Evolutionary conservation across 1,140 invertebrate species (phyloP).

Genomic region (Thaumatotibia leucotreta): DNA sequence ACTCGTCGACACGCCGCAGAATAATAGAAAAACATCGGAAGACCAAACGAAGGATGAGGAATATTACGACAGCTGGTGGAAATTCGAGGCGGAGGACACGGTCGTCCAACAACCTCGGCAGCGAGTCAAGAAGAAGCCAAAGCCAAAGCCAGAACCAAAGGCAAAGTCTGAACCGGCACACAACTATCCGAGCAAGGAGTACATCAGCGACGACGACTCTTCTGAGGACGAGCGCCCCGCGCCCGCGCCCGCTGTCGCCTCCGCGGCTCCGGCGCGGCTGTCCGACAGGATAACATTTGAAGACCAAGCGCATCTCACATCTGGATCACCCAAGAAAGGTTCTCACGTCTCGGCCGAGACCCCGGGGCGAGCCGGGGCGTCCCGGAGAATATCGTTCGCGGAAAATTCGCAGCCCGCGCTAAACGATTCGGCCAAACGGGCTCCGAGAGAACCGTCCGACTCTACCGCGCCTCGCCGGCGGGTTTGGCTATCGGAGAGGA

Average conservation of each 20-base stretch:
- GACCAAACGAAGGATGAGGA: neutral
- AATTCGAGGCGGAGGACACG: constrained; percentile 6
- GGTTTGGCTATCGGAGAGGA: neutral
- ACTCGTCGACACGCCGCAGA: neutral
- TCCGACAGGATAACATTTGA: too few relatives aligned
- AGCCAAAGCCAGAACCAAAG: too few relatives aligned
- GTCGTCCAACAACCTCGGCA: too few relatives aligned
- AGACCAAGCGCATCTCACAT: too few relatives aligned
- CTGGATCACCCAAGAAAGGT: too few relatives aligned
- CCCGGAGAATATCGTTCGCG: neutral
- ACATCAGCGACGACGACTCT: neutral
- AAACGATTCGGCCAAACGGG: neutral
- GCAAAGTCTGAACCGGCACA: neutral
- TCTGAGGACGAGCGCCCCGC: neutral
- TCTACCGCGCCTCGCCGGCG: neutral
- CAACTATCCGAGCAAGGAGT: neutral
- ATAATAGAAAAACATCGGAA: neutral
- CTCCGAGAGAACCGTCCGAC: neutral
- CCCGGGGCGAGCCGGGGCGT: neutral
- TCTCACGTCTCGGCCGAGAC: too few relatives aligned
- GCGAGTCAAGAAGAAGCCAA: too few relatives aligned
- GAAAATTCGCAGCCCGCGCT: neutral
- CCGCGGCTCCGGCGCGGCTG: neutral
- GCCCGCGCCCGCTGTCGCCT: neutral
- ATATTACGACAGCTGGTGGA: neutral